Evolutionary conservation across 2,113 vertebrate species (phyloP).

Genomic region (Oryzias melastigma): DNA sequence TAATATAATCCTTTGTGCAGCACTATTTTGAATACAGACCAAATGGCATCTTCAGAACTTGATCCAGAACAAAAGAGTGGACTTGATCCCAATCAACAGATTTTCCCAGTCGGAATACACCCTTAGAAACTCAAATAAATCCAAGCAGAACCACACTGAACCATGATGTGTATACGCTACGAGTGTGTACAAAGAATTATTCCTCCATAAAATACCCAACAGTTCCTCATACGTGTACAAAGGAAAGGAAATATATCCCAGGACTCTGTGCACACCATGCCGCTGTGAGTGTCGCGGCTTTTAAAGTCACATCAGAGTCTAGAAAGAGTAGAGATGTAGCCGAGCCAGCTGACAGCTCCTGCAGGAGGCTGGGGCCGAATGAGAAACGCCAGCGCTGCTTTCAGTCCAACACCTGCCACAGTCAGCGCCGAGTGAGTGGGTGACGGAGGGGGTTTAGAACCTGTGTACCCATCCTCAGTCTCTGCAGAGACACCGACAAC

Average conservation of each 20-base stretch:
- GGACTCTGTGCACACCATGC: not conserved
- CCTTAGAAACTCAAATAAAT: no score
- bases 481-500: slow-evolving; percentile 50
- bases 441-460: slow-evolving; percentile 42
- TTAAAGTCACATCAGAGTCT: slow-evolving; percentile 12
- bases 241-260: not conserved
- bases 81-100: no score
- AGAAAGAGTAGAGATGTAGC: slow-evolving; percentile 34
- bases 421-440: slow-evolving; percentile 36
- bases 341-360: slow-evolving; percentile 57
- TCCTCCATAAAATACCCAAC: not conserved
- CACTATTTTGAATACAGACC: no score
- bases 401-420: slow-evolving; percentile 64
- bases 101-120: no score
- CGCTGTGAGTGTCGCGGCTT: slow-evolving; percentile 4
- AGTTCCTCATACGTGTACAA: not conserved
- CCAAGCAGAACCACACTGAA: no score
- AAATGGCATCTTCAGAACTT: no score
- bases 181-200: no score
- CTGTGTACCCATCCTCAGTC: slow-evolving; percentile 22
- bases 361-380: slow-evolving; percentile 34
- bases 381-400: slow-evolving; percentile 47
- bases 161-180: no score
- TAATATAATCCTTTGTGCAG: no score
- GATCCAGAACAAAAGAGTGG: no score